phyloP scores from a whole-genome alignment of 1,140 invertebrate species.

The Kradibia gibbosae region DNA sequence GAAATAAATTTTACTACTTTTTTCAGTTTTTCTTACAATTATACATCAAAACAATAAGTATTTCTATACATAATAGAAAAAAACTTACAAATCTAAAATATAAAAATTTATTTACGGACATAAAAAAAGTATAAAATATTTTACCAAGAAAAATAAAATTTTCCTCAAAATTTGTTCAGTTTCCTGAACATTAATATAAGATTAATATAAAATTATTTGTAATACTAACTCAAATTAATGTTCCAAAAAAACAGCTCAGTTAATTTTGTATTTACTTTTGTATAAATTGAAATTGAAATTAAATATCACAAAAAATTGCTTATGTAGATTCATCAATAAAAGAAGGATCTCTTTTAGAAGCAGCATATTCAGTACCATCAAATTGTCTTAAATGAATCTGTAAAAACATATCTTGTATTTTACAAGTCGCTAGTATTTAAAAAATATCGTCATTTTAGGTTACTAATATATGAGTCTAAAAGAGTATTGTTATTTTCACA shows the following conservation, averaged over 20 bases:
- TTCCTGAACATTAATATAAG: neutral
- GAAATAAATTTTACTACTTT: neutral
- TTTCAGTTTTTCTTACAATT: neutral
- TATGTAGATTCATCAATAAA: slow-evolving; percentile 20
- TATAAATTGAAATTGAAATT: slow-evolving; percentile 27
- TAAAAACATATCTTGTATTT: slow-evolving; percentile 48
- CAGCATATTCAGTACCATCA: slow-evolving; percentile 72
- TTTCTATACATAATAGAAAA: neutral
- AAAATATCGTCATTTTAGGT: too few species aligned
- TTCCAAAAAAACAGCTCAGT: too few species aligned
- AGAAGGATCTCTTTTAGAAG: slow-evolving; percentile 53
- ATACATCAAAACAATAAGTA: neutral
- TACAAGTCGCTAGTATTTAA: too few species aligned
- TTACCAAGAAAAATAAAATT: neutral
- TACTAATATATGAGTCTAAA: too few species aligned
- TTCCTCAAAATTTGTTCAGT: neutral
- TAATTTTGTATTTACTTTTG: neutral
- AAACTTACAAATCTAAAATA: neutral
- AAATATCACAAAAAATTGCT: slow-evolving; percentile 5
- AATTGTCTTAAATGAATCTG: slow-evolving; percentile 77
- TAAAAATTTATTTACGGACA: neutral
- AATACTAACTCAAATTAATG: too few species aligned
- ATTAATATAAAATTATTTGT: too few species aligned
- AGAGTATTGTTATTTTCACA: too few species aligned
- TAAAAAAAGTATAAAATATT: neutral